Evolutionary conservation across 2,113 vertebrate species (phyloP), one percentile per base, ranked within the genome.

Genomic region (Circaetus gallicus): DNA sequence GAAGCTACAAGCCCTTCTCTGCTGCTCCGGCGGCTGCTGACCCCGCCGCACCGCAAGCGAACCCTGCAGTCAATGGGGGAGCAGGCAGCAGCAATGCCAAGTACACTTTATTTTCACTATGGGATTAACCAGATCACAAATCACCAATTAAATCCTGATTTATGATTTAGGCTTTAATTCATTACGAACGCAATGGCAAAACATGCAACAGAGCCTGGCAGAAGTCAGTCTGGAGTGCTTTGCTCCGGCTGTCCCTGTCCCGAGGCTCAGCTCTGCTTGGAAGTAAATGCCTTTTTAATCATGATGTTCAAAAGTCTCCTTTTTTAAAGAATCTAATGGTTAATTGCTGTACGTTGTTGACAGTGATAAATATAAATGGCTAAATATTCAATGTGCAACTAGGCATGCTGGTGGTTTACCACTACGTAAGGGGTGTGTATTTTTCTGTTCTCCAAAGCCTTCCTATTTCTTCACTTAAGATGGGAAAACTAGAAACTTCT

Each of bases 41-140:
- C 52, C 38, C 22, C 2, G 1, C 32, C 10, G 3, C 10, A 13
- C 74, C 28, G 36, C 19, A 12, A 50, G 52, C 36, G 10, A 77
- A 66, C 40, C 76, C 67, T 8, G 67, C 69, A 12, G 26, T 19
- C 50, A 38, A 7, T 7, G 52, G 67, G 29, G 20, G 65, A 95
- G 45, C 67, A 5, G 58, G 49, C 24, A 55, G 47, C 53, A 20
- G 47, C 78, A 50, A 17, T 1, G 2, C 66, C 36, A 11, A 73
- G n/a, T 7, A 40, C 18, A 13, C 36, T 79, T 52, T 3, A 29
- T 56, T 62, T 77, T 59, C 49, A 56, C 61, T 61, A 11, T 2
- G 25, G 91, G 96, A 97, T 97, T 95, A 97, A 95, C 81, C 95
- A 89, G 71, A 94, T 83, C 81, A 94, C 96, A 98, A 96, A 97